Evolutionary conservation across 92 coral and sea anemone genomes (phyloP).

Genomic region (Epizoanthus scotinus): DNA sequence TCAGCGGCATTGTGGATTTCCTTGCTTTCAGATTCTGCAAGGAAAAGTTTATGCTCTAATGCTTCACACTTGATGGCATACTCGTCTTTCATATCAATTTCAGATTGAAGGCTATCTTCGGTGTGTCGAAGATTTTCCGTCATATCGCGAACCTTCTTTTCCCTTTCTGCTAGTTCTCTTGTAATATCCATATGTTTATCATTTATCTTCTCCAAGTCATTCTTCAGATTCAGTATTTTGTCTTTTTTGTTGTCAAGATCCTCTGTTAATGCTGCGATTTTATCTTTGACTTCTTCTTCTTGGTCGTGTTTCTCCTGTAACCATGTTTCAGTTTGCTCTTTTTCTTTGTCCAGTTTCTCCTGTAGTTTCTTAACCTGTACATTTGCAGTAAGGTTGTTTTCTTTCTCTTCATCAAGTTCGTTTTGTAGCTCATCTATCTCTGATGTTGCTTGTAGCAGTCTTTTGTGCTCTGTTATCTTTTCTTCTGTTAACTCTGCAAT

Average conservation of each 20-base stretch:
- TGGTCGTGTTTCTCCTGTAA: slow-evolving; percentile 7
- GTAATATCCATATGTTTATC: not conserved
- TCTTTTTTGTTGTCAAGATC: slow-evolving; percentile 59
- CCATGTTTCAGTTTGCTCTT: slow-evolving; percentile 42
- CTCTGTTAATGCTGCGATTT: slow-evolving; percentile 42
- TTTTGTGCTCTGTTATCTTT: slow-evolving; percentile 61
- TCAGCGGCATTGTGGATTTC: slow-evolving; percentile 51
- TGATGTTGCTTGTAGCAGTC: slow-evolving; percentile 61
- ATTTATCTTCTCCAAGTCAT: slow-evolving; percentile 13
- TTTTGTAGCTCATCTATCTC: slow-evolving; percentile 67
- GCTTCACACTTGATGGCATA: slow-evolving; percentile 69
- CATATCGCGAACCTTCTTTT: not conserved
- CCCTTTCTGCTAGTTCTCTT: not conserved
- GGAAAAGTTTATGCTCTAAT: slow-evolving; percentile 61
- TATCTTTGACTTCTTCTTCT: slow-evolving; percentile 46
- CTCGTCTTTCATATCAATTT: slow-evolving; percentile 69
- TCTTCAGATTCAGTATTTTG: slow-evolving; percentile 20
- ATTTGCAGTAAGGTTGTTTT: slow-evolving; percentile 47
- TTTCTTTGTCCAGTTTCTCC: slow-evolving; percentile 36
- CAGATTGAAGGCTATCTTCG: slow-evolving; percentile 62
- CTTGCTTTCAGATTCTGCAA: slow-evolving; percentile 64
- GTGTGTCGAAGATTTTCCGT: no score
- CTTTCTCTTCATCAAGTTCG: slow-evolving; percentile 57
- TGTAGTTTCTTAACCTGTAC: slow-evolving; percentile 40
- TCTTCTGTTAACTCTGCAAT: slow-evolving; percentile 43